Base-by-base conservation (phyloP, 2,113 vertebrate species). In the Epinephelus cyanopodus region DNA sequence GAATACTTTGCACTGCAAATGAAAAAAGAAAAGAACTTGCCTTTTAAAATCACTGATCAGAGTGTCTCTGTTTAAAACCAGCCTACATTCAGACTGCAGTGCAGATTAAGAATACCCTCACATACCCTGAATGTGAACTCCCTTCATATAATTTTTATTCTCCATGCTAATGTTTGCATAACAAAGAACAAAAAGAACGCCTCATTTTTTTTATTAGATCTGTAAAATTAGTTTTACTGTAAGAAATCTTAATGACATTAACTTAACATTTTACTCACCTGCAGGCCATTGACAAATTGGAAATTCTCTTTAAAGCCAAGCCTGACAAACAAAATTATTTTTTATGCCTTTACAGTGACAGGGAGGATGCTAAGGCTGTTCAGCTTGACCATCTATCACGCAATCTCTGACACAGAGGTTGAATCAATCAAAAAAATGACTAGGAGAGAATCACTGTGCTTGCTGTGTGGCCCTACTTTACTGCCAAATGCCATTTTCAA, bases 341-440 rank as follows among this genome's bases (percentile, higher is more conserved):
- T 91, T 81, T 87, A 79, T 81, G 83, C 67, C 57, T 72, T 87
- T 73, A 75, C 60, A 79, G 81, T 92, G 86, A 93, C 79, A 86
- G 66, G 64, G 21, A 58, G 79, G 65, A 90, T 77, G 67, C 57
- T 61, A 72, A 57, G 21, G 73, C 80, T 68, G 21, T 81, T 74
- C 52, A 69, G 56, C 52, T 58, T 76, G 27, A 78, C 86, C 74
- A 89, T 90, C 50, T 81, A 93, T 90, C 89, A 90, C 76, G 53
- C 61, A 60, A 21, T 85, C 69, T 71, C 77, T 75, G 77, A 42
- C 74, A 79, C 64, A 17, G 37, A 75, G 33, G 50, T 79, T 83
- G 84, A 90, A 93, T 93, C 82, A 87, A 89, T 94, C 90, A 92
- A 63, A 81, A 77, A 29, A 6, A 68, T 52, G 62, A 67, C 63